These are phyloP conservation scores for Blera fallax DNA, from an alignment of 2,888 invertebrate species.

Conservation along the genomic window DNA sequence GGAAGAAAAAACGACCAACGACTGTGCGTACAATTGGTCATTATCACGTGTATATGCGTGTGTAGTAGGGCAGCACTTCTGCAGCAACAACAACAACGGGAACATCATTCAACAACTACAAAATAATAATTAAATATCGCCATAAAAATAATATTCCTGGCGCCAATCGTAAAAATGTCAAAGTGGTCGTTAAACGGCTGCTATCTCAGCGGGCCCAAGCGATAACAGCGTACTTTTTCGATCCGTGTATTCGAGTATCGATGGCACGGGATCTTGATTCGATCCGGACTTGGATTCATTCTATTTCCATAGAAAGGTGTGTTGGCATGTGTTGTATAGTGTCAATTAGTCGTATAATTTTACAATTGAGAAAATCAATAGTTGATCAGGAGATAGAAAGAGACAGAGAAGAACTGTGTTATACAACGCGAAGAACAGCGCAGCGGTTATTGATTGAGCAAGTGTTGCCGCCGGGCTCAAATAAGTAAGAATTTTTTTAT, in stretches of 20 bases:
- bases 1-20: neutral
- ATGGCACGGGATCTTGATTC: constrained; percentile 40
- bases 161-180: constrained; percentile 78
- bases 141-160: constrained; percentile 76
- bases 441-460: neutral
- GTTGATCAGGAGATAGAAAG: neutral
- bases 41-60: constrained; percentile 35
- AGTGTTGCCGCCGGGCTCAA: neutral
- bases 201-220: constrained; percentile 43
- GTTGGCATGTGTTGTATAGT: neutral
- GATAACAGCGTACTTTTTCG: constrained; percentile 51
- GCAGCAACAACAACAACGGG: constrained; percentile 17
- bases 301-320: constrained; percentile 20
- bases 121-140: constrained; percentile 70
- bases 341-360: constrained; percentile 19
- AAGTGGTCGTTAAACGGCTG: constrained; percentile 72
- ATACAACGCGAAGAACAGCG: neutral
- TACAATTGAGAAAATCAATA: neutral
- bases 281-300: constrained; percentile 10
- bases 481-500: neutral
- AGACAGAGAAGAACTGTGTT: neutral
- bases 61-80: constrained; percentile 33
- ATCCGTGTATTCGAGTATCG: constrained; percentile 48
- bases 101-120: constrained; percentile 61
- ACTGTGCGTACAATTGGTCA: neutral